Percentiles rank a stretch among this genome's conserved stretches.
phyloP scores from a whole-genome alignment of 2,797 vertebrate genomes.

The Diceros bicornis region DNA sequence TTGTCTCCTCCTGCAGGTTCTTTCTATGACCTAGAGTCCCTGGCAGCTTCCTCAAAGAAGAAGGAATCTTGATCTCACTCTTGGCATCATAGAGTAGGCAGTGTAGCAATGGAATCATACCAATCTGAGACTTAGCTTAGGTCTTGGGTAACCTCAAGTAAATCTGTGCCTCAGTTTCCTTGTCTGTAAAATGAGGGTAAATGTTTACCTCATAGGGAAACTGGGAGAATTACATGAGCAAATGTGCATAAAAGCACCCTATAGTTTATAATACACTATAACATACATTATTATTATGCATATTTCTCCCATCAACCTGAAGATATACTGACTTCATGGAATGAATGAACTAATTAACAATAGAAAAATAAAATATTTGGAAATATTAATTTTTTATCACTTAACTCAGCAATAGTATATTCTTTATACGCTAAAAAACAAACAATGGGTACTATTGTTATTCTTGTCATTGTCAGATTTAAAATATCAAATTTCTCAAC shows the following conservation, averaged over 20 bases:
- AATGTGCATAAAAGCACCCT: neutral
- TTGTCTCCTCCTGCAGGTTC: neutral
- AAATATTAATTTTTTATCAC: neutral
- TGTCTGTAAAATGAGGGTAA: slow-evolving; percentile 8
- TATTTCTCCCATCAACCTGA: neutral
- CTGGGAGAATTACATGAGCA: neutral
- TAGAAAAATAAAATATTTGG: neutral
- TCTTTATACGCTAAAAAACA: neutral
- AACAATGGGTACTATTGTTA: neutral
- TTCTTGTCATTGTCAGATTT: neutral
- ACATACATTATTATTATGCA: neutral
- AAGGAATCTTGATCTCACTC: neutral
- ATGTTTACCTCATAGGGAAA: neutral
- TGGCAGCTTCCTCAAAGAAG: neutral
- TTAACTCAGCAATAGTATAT: neutral
- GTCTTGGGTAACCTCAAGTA: neutral
- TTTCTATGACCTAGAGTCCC: neutral
- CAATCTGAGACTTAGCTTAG: neutral
- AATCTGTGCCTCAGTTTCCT: neutral
- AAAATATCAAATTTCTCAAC: neutral
- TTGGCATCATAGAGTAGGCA: neutral
- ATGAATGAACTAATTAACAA: neutral
- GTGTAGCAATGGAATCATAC: neutral
- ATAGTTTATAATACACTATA: neutral
- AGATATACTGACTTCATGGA: neutral